Evolutionary conservation across 2,797 vertebrate species (phyloP).

Genomic region (Ispidina lecontei): DNA sequence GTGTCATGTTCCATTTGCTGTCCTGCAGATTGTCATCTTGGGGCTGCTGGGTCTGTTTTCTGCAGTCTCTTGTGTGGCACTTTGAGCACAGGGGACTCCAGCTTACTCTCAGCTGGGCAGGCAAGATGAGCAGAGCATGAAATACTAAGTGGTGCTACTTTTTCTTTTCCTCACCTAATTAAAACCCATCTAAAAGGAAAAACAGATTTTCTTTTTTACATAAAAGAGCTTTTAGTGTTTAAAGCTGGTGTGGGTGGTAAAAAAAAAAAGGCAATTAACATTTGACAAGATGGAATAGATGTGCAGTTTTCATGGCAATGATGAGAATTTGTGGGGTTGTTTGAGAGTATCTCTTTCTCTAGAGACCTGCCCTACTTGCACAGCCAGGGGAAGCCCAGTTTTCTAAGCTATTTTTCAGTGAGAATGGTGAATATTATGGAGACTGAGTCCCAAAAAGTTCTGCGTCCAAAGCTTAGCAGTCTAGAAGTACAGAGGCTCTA

Average conservation of each 20-base stretch:
- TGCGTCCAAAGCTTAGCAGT: background rate
- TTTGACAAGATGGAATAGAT: background rate
- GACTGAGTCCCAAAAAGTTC: background rate
- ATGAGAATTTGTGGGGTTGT: background rate
- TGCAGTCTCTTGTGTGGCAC: background rate
- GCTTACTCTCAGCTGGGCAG: background rate
- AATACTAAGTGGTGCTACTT: background rate
- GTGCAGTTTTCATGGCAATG: background rate
- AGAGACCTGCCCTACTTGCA: background rate
- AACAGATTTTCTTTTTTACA: background rate
- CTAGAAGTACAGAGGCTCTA: background rate
- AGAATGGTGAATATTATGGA: background rate
- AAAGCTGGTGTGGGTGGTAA: background rate
- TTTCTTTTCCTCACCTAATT: accelerated
- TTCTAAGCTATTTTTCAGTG: background rate
- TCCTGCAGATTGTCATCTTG: too few relatives aligned
- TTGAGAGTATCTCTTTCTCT: background rate
- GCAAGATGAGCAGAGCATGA: background rate
- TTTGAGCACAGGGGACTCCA: background rate
- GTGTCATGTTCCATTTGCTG: background rate
- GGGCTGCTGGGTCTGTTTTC: background rate
- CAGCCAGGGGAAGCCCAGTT: background rate
- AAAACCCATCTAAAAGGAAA: background rate
- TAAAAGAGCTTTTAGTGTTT: background rate
- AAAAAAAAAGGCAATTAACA: background rate